These are phyloP conservation scores for Aegithalos caudatus DNA, from an alignment of 2,113 vertebrate genomes.

Conservation along the genomic window DNA sequence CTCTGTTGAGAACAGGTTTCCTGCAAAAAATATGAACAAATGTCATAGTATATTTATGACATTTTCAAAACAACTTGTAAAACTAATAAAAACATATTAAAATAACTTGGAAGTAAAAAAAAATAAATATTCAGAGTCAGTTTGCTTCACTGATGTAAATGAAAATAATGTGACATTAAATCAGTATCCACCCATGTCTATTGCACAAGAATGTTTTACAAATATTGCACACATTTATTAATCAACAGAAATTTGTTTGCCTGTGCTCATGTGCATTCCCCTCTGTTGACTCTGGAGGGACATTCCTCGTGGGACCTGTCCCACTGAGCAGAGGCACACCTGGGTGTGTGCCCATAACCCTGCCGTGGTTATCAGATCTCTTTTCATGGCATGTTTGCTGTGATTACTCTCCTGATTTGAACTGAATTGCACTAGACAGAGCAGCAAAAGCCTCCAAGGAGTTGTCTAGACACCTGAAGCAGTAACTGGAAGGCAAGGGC, in stretches of 20 bases:
- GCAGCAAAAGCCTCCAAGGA: conserved; percentile 22
- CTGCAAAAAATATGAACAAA: neutral
- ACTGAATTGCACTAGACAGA: conserved; percentile 11
- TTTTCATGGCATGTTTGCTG: neutral
- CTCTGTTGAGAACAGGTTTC: neutral
- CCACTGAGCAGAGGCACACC: neutral
- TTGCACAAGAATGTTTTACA: neutral
- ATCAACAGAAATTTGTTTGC: neutral
- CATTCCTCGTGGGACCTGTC: neutral
- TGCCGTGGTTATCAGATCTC: neutral
- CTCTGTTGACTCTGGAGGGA: neutral
- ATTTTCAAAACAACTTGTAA: neutral
- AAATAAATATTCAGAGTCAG: neutral
- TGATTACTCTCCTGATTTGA: neutral
- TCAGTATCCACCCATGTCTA: neutral
- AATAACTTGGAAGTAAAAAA: neutral
- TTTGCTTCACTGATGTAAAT: neutral
- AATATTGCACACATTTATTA: neutral
- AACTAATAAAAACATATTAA: neutral
- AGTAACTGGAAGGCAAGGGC: conserved; percentile 58
- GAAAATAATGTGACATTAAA: neutral
- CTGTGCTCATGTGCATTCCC: rapidly evolving
- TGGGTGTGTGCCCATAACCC: neutral
- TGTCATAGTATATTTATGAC: neutral
- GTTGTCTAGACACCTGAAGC: conserved; percentile 61